Base-by-base conservation (phyloP, 1,140 invertebrate genomes). In the Nomia melanderi region DNA sequence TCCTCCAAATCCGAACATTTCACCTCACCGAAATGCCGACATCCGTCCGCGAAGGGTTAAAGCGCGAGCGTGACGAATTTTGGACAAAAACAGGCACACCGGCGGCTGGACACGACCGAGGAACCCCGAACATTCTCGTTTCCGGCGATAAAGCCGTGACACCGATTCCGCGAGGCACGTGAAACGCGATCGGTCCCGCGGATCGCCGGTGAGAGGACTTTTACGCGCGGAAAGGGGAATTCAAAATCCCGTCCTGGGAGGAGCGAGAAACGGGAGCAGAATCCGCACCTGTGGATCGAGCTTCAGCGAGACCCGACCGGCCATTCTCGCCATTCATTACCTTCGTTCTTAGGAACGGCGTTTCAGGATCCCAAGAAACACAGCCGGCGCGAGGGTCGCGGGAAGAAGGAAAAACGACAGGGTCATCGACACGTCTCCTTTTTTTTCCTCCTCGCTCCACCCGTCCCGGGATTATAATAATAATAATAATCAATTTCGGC, bases 321-420 rank as follows among this genome's bases (percentile, higher is more conserved):
- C 77, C 65, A 66, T 83, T 83, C 69, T 71, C 80, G 64, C 59
- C 76, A 81, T 83, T 83, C 81, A 79, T 83, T 83, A 83, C 54
- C 74, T 74, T 36, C 70, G 76, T 69, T 82, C 77, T 59, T 74
- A 78, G 79, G 74, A 69, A 78, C 75, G 76, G 56, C 73, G 65
- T 33, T 69, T 79, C 54, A 59, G 60, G 70, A 82, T 78, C 60
- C 54, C 53, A 77, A 75, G 66, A 79, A 62, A 44, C 60, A 74
- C 65, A 72, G 67, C 57, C 60, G 62, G 71, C 71, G 39, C 23
- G 44, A 44, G 29, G 69, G 36, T 39, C 8, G n/a, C n/a, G 44
- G 27, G 64, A 62, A 71, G 47, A 77, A 64, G 62, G 78, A 29
- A 71, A 57, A 41, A 63, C 67, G 78, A 81, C 66, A 82, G 74